Conservation (phyloP, 2,797 vertebrate species). For the Euthynnus affinis region DNA sequence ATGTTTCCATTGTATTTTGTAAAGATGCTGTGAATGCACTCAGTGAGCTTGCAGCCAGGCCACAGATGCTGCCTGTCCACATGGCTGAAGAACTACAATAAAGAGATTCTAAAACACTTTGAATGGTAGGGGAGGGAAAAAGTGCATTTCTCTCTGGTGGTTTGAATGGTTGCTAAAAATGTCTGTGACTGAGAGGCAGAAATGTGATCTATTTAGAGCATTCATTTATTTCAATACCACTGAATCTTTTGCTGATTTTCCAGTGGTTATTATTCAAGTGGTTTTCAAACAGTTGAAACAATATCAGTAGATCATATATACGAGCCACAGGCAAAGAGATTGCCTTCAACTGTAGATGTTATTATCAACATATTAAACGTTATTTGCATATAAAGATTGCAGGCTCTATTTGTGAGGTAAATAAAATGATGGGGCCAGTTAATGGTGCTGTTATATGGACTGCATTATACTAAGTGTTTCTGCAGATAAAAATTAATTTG, state of each 20-base stretch:
- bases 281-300: background rate
- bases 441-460: too few relatives aligned
- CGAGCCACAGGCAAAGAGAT: too few relatives aligned
- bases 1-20: too few relatives aligned
- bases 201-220: conserved; percentile 41
- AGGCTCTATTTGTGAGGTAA: too few relatives aligned
- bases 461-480: too few relatives aligned
- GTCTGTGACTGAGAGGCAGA: conserved; percentile 25
- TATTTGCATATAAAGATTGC: too few relatives aligned
- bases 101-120: conserved; percentile 23
- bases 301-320: background rate
- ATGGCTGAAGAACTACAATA: conserved; percentile 54
- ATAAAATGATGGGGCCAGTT: too few relatives aligned
- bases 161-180: conserved; percentile 56
- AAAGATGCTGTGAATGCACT: too few relatives aligned
- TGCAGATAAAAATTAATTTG: too few relatives aligned
- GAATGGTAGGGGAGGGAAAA: conserved; percentile 11
- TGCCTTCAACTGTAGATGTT: too few relatives aligned
- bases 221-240: conserved; percentile 20
- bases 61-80: conserved; percentile 30
- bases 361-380: too few relatives aligned
- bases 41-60: too few relatives aligned
- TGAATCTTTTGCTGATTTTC: background rate
- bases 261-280: background rate
- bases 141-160: conserved; percentile 6